Base-by-base conservation (phyloP, 2,797 vertebrate genomes). In the Galago senegalensis region DNA sequence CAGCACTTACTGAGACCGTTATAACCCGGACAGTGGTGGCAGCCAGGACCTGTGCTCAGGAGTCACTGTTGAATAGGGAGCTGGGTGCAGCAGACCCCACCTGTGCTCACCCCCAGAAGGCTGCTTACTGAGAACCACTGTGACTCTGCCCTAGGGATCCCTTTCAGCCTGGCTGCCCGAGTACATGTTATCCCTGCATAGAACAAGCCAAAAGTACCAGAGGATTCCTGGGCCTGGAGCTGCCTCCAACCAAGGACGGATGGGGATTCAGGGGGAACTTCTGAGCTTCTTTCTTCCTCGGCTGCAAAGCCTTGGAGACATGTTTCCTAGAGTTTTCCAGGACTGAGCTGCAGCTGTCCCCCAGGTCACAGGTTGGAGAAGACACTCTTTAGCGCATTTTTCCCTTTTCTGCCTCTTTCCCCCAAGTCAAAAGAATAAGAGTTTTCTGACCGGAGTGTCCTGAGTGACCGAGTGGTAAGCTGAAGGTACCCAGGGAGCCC, bases 351-450 rank as follows among this genome's bases (percentile, higher is more conserved):
- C 29, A 3, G 43, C 14, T 31, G n/a, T 40, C 17, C 27, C 31
- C 0, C 2, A 2, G 49, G 70, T 31, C n/a, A 46, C 34, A 29
- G 29, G 16, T 56, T 29, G n/a, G 25, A 4, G 7, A 21, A 37
- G 13, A 5, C 1, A 12, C 20, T 3, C 7, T 14, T 56, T 13
- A 4, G 2, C 5, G 20, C 25, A 21, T 73, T 13, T 10, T 61
- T 46, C 43, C 29, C 16, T 75, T n/a, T 94, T 46, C 70, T 80
- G 31, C 40, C 34, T 37, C 75, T 49, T 61, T 60, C 67, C 17
- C 13, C 21, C 18, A 16, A 46, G 31, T 61, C 49, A 58, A 61
- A 16, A 84, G 83, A 75, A 72, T 37, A 11, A 83, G 73, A 17
- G 53, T 34, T 60, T 20, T 53, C 12, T 17, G 2, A 16, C 14